phyloP scores from a whole-genome alignment of 2,797 vertebrate genomes.

The Pyrrhura leucotis region DNA sequence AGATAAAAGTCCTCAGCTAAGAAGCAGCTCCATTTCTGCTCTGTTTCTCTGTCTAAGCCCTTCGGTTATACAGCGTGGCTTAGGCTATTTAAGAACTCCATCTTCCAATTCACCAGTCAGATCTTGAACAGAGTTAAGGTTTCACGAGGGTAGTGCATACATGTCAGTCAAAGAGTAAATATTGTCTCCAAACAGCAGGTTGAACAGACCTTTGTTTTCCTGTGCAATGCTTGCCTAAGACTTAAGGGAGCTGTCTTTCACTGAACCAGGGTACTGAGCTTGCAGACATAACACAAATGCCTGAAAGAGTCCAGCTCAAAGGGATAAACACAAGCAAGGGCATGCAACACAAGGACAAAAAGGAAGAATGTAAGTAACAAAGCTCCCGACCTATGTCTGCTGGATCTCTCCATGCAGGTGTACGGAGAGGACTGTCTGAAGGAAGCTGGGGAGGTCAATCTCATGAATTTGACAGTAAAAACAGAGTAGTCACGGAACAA shows the following conservation, averaged over 20 bases:
- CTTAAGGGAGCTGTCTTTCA: conserved; percentile 29
- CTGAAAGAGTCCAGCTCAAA: conserved; percentile 20
- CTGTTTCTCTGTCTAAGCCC: background rate
- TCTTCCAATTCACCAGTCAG: background rate
- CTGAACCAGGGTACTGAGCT: background rate
- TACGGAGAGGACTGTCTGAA: background rate
- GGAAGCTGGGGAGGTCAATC: background rate
- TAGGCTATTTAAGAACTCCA: background rate
- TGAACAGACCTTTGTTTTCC: conserved; percentile 35
- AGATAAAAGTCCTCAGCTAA: background rate
- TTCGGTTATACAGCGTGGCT: background rate
- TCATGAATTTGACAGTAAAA: background rate
- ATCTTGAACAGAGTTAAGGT: background rate
- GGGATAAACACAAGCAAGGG: background rate
- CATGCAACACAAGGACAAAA: background rate
- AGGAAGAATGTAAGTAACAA: background rate
- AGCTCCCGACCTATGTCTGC: background rate
- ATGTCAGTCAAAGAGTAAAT: conserved; percentile 43
- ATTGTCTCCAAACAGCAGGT: background rate
- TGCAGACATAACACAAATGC: background rate
- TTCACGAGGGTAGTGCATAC: background rate
- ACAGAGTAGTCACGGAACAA: background rate
- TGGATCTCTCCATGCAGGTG: background rate
- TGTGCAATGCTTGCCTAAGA: background rate
- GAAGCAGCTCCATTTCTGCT: background rate